phyloP scores from a whole-genome alignment of 2,888 invertebrate genomes.

The Cantharis rustica region DNA sequence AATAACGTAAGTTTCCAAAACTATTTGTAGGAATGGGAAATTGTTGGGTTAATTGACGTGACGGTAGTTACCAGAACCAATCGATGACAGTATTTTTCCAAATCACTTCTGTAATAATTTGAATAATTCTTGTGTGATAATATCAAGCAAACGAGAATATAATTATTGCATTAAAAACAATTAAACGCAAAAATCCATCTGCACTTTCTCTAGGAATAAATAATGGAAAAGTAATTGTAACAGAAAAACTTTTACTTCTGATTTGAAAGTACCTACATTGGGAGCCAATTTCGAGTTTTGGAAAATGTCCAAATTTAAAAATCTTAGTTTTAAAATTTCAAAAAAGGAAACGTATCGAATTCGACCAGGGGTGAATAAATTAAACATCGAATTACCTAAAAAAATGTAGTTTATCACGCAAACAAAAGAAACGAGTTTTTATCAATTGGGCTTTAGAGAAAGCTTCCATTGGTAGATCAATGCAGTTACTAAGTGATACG shows the following conservation, averaged over 20 bases:
- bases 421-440: not conserved
- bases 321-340: not conserved
- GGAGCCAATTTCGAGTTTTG: not conserved
- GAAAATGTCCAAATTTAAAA: not conserved
- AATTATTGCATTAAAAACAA: constrained; percentile 7
- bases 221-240: not conserved
- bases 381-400: not conserved
- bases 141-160: not conserved
- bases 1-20: not conserved
- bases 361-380: not conserved
- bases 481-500: not conserved
- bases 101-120: not conserved
- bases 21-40: not conserved
- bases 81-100: not conserved
- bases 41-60: not conserved
- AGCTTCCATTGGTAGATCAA: not conserved
- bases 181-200: constrained; percentile 7
- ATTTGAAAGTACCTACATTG: constrained; percentile 22
- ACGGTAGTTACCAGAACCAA: not conserved
- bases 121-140: not conserved
- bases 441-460: not conserved
- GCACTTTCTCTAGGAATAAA: constrained; percentile 24
- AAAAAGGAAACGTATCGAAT: not conserved
- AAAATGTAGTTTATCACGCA: not conserved
- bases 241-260: constrained; percentile 25